Base-by-base conservation (phyloP, 2,113 vertebrate genomes). In the Scalopus aquaticus region DNA sequence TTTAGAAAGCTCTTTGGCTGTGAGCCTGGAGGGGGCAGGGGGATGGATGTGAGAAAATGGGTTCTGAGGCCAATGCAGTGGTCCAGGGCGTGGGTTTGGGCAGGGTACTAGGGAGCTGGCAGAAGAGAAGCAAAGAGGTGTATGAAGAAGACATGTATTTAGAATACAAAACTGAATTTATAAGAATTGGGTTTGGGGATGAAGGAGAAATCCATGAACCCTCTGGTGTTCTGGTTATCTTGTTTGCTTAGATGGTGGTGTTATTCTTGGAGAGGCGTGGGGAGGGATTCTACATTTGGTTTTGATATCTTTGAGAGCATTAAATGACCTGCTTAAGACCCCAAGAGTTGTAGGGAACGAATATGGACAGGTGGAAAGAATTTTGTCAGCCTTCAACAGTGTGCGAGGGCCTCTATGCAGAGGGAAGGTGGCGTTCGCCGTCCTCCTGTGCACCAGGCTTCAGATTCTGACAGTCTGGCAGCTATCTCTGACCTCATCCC, bases 111-210 rank as follows among this genome's bases (percentile, higher is more conserved):
- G 20, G 10, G 6, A 64, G 86, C 37, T 20, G 9, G 44, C 54
- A 72, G 67, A 44, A 91, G 73, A 85, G n/a, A 84, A 35, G 60
- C 49, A 26, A 49, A 86, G n/a, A 92, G 49, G 85, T 32, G 9
- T 51, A 13, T 46, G 64, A 64, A 83, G 39, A 69, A 4, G 16
- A 24, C 35, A 10, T 22, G 35, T 60, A 24, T 60, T 70, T 81
- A 56, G 54, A 22, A 62, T 46, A 64, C 19, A 78, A 72, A 70
- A 58, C 37, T 24, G 6, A 20, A 35, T 77, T 91, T 91, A 79
- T 74, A 92, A 90, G 35, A 83, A 70, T 19, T 42, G 20, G 30
- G 10, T 49, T 65, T 62, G 30, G 9, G 1, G 10, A 9, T 32
- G n/a, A 76, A 60, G 10, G 32, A 86, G n/a, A 58, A 62, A 69